Conservation (phyloP, 2,797 vertebrate genomes). For the Eupleurogrammus muticus region DNA sequence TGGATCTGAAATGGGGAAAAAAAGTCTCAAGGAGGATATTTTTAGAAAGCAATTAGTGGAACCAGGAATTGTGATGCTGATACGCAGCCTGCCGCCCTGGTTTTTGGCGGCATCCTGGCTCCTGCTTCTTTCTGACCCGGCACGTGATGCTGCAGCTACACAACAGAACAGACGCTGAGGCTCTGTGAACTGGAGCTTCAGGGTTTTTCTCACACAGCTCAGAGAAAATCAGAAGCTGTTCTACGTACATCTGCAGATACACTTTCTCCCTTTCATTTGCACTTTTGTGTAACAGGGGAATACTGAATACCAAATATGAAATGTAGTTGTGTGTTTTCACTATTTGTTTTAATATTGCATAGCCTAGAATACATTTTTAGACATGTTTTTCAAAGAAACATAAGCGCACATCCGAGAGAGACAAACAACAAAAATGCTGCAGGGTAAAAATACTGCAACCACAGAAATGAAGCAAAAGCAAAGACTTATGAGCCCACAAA, state of each 20-base stretch:
- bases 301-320: no score
- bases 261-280: not conserved
- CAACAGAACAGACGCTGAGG: slow-evolving; percentile 63
- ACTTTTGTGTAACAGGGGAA: no score
- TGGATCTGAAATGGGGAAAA: slow-evolving; percentile 18
- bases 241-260: slow-evolving; percentile 19
- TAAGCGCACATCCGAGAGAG: no score
- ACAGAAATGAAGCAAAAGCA: no score
- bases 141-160: slow-evolving; percentile 55
- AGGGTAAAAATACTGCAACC: no score
- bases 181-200: slow-evolving; percentile 42
- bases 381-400: no score
- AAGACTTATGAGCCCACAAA: no score
- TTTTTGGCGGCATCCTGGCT: slow-evolving; percentile 49
- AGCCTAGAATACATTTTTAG: no score
- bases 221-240: slow-evolving; percentile 9
- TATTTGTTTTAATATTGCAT: no score
- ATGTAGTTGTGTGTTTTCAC: no score
- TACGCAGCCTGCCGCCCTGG: not conserved
- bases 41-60: slow-evolving; percentile 43
- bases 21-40: slow-evolving; percentile 23
- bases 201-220: slow-evolving; percentile 41
- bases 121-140: slow-evolving; percentile 63
- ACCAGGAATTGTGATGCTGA: slow-evolving; percentile 15
- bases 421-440: no score